phyloP scores from a whole-genome alignment of 2,888 invertebrate species.

The Gonocerus acuteangulatus region DNA sequence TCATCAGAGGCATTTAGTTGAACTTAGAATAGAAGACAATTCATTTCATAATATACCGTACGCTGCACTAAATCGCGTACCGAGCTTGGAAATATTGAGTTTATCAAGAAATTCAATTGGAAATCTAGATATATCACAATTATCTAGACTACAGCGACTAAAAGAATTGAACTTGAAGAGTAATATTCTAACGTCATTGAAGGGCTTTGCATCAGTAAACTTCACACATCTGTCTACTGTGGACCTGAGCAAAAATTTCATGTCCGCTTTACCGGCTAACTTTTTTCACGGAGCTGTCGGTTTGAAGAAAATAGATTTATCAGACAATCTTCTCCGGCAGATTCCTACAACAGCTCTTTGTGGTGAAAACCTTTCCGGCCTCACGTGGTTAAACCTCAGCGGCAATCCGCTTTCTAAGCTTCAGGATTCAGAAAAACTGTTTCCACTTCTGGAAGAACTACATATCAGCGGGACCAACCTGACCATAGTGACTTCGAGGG shows the following conservation, averaged over 20 bases:
- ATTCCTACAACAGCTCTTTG: constrained; percentile 70
- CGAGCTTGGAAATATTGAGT: constrained; percentile 61
- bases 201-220: constrained; percentile 66
- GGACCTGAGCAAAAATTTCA: constrained; percentile 66
- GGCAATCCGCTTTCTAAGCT: constrained; percentile 71
- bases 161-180: constrained; percentile 64
- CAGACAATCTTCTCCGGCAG: constrained; percentile 69
- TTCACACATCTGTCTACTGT: constrained; percentile 64
- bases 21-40: constrained; percentile 66
- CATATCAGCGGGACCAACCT: constrained; percentile 74
- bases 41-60: constrained; percentile 69
- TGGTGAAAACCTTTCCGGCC: constrained; percentile 61
- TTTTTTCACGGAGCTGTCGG: constrained; percentile 65
- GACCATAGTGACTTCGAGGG: constrained; percentile 72
- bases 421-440: constrained; percentile 45
- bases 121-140: constrained; percentile 65
- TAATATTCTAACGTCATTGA: constrained; percentile 65
- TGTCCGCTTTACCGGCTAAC: constrained; percentile 70
- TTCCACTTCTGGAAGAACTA: constrained; percentile 55
- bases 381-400: constrained; percentile 72
- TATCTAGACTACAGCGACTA: constrained; percentile 66
- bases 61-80: constrained; percentile 65
- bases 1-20: constrained; percentile 65
- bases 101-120: constrained; percentile 44
- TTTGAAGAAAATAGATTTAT: constrained; percentile 66